Evolutionary conservation across 1,140 invertebrate genomes (phyloP).

Genomic region (Calosoma granatense): DNA sequence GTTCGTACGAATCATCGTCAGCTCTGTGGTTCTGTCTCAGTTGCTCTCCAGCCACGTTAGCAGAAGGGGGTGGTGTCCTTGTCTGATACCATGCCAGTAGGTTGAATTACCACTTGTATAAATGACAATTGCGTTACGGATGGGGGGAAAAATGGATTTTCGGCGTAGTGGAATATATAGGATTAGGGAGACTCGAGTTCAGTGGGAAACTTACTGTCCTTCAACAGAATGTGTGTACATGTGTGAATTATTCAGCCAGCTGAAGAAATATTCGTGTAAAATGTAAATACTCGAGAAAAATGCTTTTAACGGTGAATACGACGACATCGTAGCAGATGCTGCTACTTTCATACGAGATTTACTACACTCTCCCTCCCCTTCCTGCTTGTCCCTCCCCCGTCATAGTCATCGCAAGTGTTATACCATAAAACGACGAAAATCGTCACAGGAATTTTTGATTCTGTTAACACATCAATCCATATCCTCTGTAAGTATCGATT

Average conservation of each 20-base stretch:
- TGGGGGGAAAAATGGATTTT: too few relatives aligned
- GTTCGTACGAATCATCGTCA: conserved; percentile 13
- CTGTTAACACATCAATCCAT: neutral
- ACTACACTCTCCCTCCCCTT: too few relatives aligned
- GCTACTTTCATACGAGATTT: conserved; percentile 1
- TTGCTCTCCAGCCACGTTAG: conserved; percentile 13
- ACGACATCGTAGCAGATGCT: neutral
- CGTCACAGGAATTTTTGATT: neutral
- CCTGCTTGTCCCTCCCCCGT: too few relatives aligned
- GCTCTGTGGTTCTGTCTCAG: conserved; percentile 15
- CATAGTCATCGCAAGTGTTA: too few relatives aligned
- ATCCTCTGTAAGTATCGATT: too few relatives aligned
- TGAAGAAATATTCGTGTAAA: conserved; percentile 8
- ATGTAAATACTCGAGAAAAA: conserved; percentile 8
- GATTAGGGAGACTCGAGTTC: too few relatives aligned
- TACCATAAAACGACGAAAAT: neutral
- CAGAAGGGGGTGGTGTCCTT: too few relatives aligned
- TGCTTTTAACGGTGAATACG: conserved; percentile 8
- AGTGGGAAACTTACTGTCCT: too few relatives aligned
- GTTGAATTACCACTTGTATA: too few relatives aligned
- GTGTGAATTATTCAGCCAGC: neutral
- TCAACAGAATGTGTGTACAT: neutral
- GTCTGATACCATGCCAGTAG: too few relatives aligned
- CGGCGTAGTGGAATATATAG: too few relatives aligned
- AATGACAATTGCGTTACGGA: too few relatives aligned